Conservation (phyloP, 2,797 vertebrate species). For the Perodicticus potto region DNA sequence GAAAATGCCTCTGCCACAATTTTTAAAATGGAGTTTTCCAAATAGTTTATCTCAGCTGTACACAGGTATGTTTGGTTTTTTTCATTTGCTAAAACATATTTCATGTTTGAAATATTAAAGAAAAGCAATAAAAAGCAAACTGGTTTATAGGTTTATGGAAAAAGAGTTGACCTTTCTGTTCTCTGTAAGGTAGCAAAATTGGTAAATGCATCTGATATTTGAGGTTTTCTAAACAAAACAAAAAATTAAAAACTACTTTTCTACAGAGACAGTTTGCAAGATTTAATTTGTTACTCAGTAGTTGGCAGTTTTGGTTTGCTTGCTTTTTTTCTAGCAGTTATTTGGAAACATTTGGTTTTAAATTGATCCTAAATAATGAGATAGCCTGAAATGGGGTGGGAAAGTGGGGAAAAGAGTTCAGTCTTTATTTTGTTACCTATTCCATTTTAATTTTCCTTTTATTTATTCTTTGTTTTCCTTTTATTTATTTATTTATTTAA, state of each 20-base stretch:
- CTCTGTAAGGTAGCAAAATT: constrained; percentile 39
- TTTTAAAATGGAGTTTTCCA: constrained; percentile 67
- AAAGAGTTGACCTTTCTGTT: constrained; percentile 40
- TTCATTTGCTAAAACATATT: constrained; percentile 74
- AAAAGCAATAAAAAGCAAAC: constrained; percentile 62
- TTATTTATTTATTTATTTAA: no score
- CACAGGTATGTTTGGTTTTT: constrained; percentile 68
- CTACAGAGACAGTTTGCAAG: neutral
- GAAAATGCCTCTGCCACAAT: neutral
- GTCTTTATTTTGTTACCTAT: neutral
- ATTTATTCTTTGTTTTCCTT: no score
- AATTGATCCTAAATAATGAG: neutral
- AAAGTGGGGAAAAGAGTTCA: neutral
- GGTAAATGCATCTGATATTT: neutral
- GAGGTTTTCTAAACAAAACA: neutral
- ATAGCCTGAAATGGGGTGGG: neutral
- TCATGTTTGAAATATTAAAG: constrained; percentile 70
- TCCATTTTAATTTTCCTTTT: neutral
- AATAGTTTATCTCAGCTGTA: constrained; percentile 76
- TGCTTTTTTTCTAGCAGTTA: neutral
- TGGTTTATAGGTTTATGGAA: constrained; percentile 46
- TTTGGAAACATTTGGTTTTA: neutral
- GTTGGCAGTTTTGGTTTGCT: neutral
- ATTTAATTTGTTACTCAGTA: neutral
- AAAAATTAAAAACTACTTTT: neutral